phyloP scores from a whole-genome alignment of 2,888 invertebrate species.

The Drosophila vallismaia region DNA sequence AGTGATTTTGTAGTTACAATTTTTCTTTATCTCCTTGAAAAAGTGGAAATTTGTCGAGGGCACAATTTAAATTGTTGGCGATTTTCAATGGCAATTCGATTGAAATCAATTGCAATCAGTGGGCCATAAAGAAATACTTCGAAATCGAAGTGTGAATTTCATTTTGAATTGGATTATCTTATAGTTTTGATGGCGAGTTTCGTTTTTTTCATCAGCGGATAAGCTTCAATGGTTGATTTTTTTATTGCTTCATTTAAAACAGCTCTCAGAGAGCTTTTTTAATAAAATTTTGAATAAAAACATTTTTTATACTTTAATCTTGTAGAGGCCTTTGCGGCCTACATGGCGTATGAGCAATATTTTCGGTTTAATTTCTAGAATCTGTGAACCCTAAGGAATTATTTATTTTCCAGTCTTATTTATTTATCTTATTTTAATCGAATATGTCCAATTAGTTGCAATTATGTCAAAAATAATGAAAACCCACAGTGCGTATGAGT shows the following conservation, averaged over 20 bases:
- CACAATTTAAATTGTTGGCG: constrained; percentile 19
- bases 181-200: not conserved
- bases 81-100: constrained; percentile 5
- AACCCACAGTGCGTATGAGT: not conserved
- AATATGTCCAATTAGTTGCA: too few relatives aligned
- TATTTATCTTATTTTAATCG: too few relatives aligned
- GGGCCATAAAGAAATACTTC: constrained; percentile 9
- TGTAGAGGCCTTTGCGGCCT: not conserved
- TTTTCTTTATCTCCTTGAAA: constrained; percentile 16
- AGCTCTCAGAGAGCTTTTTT: too few relatives aligned
- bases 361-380: too few relatives aligned
- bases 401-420: too few relatives aligned
- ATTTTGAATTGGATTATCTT: not conserved
- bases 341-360: constrained; percentile 1
- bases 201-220: not conserved
- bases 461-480: not conserved
- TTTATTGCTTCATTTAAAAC: not conserved
- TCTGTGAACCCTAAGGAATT: too few relatives aligned
- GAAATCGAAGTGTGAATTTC: constrained; percentile 2
- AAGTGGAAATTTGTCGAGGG: constrained; percentile 14
- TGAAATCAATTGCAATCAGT: constrained; percentile 4
- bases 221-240: not conserved
- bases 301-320: too few relatives aligned
- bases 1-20: constrained; percentile 38
- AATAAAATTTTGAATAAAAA: too few relatives aligned